Evolutionary conservation across 1,140 invertebrate genomes (phyloP).

Genomic region (Euwallacea similis): DNA sequence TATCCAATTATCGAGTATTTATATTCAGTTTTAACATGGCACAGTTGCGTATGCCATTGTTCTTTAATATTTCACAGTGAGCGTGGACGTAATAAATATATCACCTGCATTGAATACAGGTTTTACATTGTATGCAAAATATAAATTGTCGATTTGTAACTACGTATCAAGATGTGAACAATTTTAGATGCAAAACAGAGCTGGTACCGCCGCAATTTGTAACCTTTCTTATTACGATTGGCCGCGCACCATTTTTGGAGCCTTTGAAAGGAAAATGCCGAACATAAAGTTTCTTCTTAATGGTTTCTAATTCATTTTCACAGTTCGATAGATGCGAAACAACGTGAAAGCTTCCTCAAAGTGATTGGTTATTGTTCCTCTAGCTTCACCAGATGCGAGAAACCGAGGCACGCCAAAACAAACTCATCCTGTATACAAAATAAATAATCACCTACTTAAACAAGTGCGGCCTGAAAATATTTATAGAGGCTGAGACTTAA

Average conservation of each 20-base stretch:
- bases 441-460: conserved; percentile 6
- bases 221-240: too few relatives aligned
- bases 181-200: conserved; percentile 8
- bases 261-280: too few relatives aligned
- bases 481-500: conserved; percentile 1
- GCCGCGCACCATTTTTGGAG: too few relatives aligned
- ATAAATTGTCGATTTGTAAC: conserved; percentile 12
- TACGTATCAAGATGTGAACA: conserved; percentile 5
- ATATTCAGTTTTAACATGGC: too few relatives aligned
- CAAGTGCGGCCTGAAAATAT: conserved; percentile 2
- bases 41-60: not conserved
- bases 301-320: too few relatives aligned
- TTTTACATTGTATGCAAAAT: conserved; percentile 12
- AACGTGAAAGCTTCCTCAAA: too few relatives aligned
- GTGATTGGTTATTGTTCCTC: too few relatives aligned
- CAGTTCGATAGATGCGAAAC: too few relatives aligned
- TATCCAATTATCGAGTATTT: too few relatives aligned
- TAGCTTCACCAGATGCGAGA: too few relatives aligned
- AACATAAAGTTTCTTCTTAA: too few relatives aligned
- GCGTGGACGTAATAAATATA: conserved; percentile 5
- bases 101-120: conserved; percentile 9
- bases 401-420: not conserved
- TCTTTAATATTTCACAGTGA: not conserved
- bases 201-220: not conserved
- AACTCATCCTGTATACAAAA: not conserved